These are phyloP conservation scores for Corella eumyota DNA, from an alignment of 23 tunicate species.

Conservation along the genomic window DNA sequence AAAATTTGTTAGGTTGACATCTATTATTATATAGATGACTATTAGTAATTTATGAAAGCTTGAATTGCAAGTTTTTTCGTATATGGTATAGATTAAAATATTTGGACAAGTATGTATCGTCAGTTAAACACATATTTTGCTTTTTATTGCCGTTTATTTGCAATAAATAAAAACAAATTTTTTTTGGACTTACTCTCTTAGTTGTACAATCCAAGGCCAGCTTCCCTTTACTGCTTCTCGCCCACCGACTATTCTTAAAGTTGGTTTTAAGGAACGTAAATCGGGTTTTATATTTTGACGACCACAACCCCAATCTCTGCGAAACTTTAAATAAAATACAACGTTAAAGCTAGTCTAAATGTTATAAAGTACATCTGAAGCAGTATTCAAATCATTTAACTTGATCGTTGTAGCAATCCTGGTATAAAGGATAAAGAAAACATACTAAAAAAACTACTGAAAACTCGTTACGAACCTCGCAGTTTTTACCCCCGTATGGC, in stretches of 20 bases:
- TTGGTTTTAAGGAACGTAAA: slow-evolving; percentile 24
- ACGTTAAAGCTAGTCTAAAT: neutral
- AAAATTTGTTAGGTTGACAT: too few species aligned
- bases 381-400: too few species aligned
- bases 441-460: neutral
- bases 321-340: slow-evolving; percentile 2
- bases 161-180: too few species aligned
- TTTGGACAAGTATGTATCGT: too few species aligned
- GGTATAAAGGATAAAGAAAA: too few species aligned
- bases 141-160: too few species aligned
- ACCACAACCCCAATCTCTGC: slow-evolving; percentile 52
- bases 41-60: too few species aligned
- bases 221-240: slow-evolving; percentile 20
- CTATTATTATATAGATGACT: too few species aligned
- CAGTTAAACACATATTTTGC: too few species aligned
- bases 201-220: slow-evolving; percentile 83
- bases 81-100: too few species aligned
- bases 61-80: too few species aligned
- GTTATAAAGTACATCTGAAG: neutral
- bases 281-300: slow-evolving; percentile 14
- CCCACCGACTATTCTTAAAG: slow-evolving; percentile 62
- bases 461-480: slow-evolving; percentile 27
- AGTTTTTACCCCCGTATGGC: slow-evolving; percentile 43
- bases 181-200: slow-evolving; percentile 61
- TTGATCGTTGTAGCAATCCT: too few species aligned